Percentiles rank a stretch among this genome's conserved stretches.
These are phyloP conservation scores for Peromyscus attwateri DNA, from an alignment of 2,797 vertebrate genomes.

Conservation along the genomic window DNA sequence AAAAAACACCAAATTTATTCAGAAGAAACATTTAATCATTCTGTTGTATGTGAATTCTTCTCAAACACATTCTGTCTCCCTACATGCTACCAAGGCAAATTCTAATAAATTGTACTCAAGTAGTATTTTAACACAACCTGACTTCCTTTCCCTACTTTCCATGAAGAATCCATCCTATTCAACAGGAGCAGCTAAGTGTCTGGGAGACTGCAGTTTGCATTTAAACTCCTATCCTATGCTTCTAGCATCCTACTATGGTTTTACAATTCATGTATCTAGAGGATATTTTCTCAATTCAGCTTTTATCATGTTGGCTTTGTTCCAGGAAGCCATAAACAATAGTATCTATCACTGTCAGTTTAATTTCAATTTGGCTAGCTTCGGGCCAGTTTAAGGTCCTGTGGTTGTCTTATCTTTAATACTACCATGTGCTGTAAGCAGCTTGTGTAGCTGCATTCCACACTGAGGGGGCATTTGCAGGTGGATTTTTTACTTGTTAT, in stretches of 20 bases:
- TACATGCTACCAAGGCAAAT: not conserved
- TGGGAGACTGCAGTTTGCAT: not conserved
- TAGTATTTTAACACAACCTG: not conserved
- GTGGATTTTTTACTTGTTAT: not conserved
- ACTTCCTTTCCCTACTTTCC: not conserved
- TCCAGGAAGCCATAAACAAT: not conserved
- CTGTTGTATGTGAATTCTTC: not conserved
- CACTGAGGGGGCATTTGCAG: not conserved
- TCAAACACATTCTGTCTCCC: not conserved
- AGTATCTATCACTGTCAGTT: not conserved
- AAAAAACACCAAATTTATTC: not conserved
- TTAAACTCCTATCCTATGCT: not conserved
- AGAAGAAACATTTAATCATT: constrained; percentile 14
- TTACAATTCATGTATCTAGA: not conserved
- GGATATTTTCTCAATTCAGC: not conserved
- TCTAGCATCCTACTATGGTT: not conserved
- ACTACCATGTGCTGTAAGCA: not conserved
- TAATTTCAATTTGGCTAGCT: not conserved
- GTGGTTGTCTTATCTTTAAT: not conserved
- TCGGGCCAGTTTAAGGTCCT: not conserved
- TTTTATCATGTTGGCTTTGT: not conserved
- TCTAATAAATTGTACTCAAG: not conserved
- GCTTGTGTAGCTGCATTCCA: not conserved
- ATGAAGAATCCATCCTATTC: not conserved
- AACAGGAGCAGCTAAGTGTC: not conserved